Base-by-base conservation (phyloP, 2,888 invertebrate species). In the Periphyllus acericola region DNA sequence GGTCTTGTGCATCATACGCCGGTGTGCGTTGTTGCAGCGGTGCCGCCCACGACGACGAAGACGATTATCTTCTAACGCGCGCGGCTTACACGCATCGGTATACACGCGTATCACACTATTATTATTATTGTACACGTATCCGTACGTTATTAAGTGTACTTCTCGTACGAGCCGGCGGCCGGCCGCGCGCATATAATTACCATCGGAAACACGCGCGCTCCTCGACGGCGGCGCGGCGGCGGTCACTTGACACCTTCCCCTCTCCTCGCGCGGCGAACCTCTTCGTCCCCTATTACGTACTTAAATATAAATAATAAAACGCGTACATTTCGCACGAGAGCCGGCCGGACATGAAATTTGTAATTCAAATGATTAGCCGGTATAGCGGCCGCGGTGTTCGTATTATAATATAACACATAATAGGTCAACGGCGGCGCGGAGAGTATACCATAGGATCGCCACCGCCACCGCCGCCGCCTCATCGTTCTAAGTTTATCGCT, bases 321-420 rank as follows among this genome's bases (percentile, higher is more conserved):
- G 55, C 32, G 55, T 78, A 78, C 17, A 19, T 55, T 79, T 79
- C 60, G 60, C 79, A 25, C 79, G 79, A 60, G 34, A 60, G 79
- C 32, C 52, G 46, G 68, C 82, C 25, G 82, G 83, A 83, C 32
- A 55, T 34, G 72, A 83, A 83, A 83, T 83, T 83, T 74, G 83
- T 83, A 74, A 83, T 83, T 72, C 83, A 83, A 83, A 83, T 83
- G n/a, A 79, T 79, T 32, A 55, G 68, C 52, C 32, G 72, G 72
- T 74, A 32, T 40, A 81, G 55, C 66, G 66, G n/a, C 66, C 3
- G n/a, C 32, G 72, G 72, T 14, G 29, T 32, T 32, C 29, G 17
- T 19, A 34, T 68, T 68, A 29, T 68, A 29, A n/a, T 68, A 29
- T 29, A 8, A 29, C 17, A 68, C n/a, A 68, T 29, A 68, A 68